phyloP scores from a whole-genome alignment of 2,113 vertebrate species.

The Odontesthes bonariensis region DNA sequence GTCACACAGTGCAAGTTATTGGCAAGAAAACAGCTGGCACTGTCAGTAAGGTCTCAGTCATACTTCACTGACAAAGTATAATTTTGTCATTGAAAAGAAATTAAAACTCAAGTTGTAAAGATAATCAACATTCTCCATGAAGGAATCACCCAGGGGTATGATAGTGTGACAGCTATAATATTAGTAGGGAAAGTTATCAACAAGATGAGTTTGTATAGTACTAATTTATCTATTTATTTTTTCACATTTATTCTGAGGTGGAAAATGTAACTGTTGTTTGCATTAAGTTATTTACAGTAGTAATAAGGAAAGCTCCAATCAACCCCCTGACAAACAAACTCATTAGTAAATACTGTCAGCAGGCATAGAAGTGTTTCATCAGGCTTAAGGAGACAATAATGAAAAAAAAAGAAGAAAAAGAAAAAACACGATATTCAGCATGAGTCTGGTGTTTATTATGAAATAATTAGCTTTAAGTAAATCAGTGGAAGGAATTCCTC shows the following conservation, averaged over 20 bases:
- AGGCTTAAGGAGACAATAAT: slow-evolving; percentile 36
- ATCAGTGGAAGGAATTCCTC: slow-evolving; percentile 40
- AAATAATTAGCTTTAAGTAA: slow-evolving; percentile 53
- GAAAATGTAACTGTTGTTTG: not conserved
- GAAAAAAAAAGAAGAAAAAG: not conserved
- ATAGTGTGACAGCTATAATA: not conserved
- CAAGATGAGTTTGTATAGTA: not conserved
- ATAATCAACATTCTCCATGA: too few relatives aligned
- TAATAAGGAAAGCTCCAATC: slow-evolving; percentile 13
- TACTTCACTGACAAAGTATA: not conserved
- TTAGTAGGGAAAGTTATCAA: not conserved
- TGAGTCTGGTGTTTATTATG: slow-evolving; percentile 39
- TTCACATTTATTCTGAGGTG: not conserved
- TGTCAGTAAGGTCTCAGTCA: not conserved
- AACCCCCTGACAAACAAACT: slow-evolving; percentile 13
- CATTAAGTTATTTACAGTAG: slow-evolving; percentile 14
- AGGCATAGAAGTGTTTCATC: slow-evolving; percentile 16
- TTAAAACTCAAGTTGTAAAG: too few relatives aligned
- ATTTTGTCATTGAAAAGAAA: too few relatives aligned
- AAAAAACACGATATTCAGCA: slow-evolving; percentile 16
- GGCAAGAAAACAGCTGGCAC: not conserved
- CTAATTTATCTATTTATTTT: not conserved
- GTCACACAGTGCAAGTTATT: slow-evolving; percentile 16
- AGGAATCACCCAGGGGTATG: not conserved
- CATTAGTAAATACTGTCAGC: slow-evolving; percentile 29